Base-by-base conservation (phyloP, 2,797 vertebrate genomes). In the Cirrhinus mrigala region DNA sequence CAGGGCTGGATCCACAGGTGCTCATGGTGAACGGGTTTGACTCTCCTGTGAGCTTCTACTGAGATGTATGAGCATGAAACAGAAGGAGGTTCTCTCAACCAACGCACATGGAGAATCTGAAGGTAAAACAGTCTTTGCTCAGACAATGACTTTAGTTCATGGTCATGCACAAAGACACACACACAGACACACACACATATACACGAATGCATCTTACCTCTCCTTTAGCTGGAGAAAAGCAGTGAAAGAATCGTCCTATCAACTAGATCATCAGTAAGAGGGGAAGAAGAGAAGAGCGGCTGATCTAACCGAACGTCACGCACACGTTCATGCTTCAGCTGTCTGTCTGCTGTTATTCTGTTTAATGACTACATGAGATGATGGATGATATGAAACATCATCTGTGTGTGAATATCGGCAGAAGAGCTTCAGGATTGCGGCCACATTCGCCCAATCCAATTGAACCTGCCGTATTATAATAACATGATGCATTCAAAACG, bases 241-340 rank as follows among this genome's bases (percentile, higher is more conserved):
- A 95, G 89, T 93, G 94, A 94, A 93, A 94, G 91, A 91, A 92
- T 90, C 91, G 93, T 92, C 94, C 94, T 94, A 94, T 91, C 93
- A 95, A 94, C 95, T 95, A 92, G 88, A 89, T 84, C 90, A 89
- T 89, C 88, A 89, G 88, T 89, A 88, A 89, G 87, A 92, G 87
- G 85, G 87, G 77, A 70, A 82, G 88, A 77, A 87, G 89, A 92
- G 73, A 89, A 89, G 79, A 84, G 70, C 88, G 81, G 81, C 90
- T 90, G 90, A 89, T 90, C 88, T 91, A 81, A 91, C 85, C 85
- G 86, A 84, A 86, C 52, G 68, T 68, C 48, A 88, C 77, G 83
- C 83, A 89, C 77, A 87, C 50, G 89, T 84, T 88, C 87, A 90
- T 74, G 70, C 74, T 87, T 82, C 86, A 40, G 76, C 64, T 89